These are phyloP conservation scores for Actias luna DNA, from an alignment of 2,888 invertebrate genomes.

Conservation along the genomic window DNA sequence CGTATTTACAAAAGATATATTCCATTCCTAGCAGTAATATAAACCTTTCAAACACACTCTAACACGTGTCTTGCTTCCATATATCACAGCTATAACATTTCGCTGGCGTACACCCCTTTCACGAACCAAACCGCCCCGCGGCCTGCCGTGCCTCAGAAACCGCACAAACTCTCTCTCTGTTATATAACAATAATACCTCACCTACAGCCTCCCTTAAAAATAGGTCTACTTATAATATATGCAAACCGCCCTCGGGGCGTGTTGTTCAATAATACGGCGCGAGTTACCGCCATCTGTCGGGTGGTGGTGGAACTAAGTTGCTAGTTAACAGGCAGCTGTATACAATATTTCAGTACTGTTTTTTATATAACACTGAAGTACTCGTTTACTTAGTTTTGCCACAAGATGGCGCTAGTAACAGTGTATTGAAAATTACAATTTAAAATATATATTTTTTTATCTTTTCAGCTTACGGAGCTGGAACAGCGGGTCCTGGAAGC, in stretches of 20 bases:
- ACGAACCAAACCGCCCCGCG: slow-evolving; percentile 56
- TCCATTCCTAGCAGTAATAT: slow-evolving; percentile 45
- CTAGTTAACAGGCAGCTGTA: slow-evolving; percentile 12
- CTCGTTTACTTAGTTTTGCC: slow-evolving; percentile 7
- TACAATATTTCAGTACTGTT: slow-evolving; percentile 29
- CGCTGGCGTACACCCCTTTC: slow-evolving; percentile 68
- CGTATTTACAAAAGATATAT: slow-evolving; percentile 5
- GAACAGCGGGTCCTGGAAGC: slow-evolving; percentile 96
- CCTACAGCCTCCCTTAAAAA: slow-evolving; percentile 45
- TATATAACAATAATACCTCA: slow-evolving; percentile 78
- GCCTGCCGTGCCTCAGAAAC: slow-evolving; percentile 62
- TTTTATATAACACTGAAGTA: slow-evolving; percentile 20
- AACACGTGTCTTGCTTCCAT: slow-evolving; percentile 59
- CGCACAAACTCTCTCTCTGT: slow-evolving; percentile 73
- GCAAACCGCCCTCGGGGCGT: slow-evolving; percentile 44
- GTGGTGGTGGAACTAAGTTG: slow-evolving; percentile 50
- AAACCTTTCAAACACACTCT: slow-evolving; percentile 63
- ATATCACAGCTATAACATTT: slow-evolving; percentile 69
- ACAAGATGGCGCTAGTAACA: slow-evolving; percentile 57
- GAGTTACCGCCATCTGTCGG: slow-evolving; percentile 66
- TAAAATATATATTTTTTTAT: slow-evolving; percentile 34
- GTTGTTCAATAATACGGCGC: slow-evolving; percentile 72
- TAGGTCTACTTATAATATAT: slow-evolving; percentile 27
- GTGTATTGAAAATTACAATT: slow-evolving; percentile 16
- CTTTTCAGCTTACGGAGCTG: slow-evolving; percentile 94